These are phyloP conservation scores for Tenebrio molitor DNA, from an alignment of 1,140 invertebrate species.

Conservation along the genomic window DNA sequence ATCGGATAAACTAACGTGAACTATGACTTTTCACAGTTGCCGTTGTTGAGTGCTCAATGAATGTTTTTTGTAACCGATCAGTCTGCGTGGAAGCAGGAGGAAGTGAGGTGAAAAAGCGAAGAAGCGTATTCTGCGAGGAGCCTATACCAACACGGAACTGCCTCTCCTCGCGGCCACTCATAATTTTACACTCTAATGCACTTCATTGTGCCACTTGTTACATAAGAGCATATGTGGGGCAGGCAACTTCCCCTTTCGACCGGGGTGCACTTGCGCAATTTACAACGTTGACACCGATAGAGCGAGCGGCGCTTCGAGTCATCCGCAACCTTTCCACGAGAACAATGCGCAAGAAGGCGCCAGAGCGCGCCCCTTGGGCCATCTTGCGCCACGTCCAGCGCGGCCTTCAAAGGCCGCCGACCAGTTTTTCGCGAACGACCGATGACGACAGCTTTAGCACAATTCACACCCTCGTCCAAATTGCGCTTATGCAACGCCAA, in stretches of 20 bases:
- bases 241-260: not conserved
- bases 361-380: not conserved
- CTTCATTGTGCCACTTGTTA: not conserved
- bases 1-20: too few species aligned
- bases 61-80: too few species aligned
- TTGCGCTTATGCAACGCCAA: conserved; percentile 15
- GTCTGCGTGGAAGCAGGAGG: too few species aligned
- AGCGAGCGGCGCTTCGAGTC: not conserved
- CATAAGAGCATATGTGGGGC: not conserved
- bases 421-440: not conserved
- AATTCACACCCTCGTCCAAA: conserved; percentile 33
- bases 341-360: not conserved
- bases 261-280: conserved; percentile 1
- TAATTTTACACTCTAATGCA: too few species aligned
- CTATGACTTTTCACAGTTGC: too few species aligned
- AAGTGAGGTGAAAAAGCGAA: too few species aligned
- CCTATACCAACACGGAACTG: too few species aligned
- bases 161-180: too few species aligned
- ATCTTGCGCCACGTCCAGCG: not conserved
- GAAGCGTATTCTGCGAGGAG: too few species aligned
- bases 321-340: not conserved
- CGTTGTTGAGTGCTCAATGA: too few species aligned
- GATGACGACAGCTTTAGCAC: conserved; percentile 30
- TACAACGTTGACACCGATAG: too few species aligned
- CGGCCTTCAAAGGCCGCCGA: conserved; percentile 37